Percentiles rank a stretch among this genome's conserved stretches.
Conservation (phyloP, 2,113 vertebrate genomes). For the Sturnira hondurensis region DNA sequence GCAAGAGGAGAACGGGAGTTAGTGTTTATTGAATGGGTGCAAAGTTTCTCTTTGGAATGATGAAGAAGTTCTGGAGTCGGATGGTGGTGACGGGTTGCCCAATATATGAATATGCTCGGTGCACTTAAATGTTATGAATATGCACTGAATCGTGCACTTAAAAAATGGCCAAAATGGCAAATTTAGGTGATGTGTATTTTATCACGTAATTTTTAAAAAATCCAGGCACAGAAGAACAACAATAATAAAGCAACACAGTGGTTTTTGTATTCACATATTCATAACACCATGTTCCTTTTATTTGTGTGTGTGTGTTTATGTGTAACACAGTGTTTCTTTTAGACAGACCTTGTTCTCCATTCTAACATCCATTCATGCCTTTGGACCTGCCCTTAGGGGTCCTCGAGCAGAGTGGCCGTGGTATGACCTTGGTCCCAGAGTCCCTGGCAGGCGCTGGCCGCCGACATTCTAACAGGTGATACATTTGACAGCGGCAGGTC, state of each 20-base stretch:
- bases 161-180: not conserved
- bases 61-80: not conserved
- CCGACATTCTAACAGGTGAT: not conserved
- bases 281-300: not conserved
- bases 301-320: not conserved
- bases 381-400: not conserved
- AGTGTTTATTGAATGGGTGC: not conserved
- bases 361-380: not conserved
- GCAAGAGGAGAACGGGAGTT: not conserved
- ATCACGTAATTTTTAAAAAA: not conserved
- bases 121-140: no score
- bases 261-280: not conserved
- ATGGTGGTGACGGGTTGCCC: not conserved
- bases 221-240: not conserved
- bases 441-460: not conserved
- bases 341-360: not conserved
- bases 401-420: fast-evolving
- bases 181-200: not conserved
- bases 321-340: not conserved
- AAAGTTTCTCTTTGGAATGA: not conserved
- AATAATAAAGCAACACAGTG: not conserved
- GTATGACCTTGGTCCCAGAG: not conserved
- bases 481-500: fast-evolving
- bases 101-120: not conserved
- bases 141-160: not conserved